Percentiles rank a stretch among this genome's conserved stretches.
Evolutionary conservation across 2,888 invertebrate genomes (phyloP).

Genomic region (Nymphalis c-album): DNA sequence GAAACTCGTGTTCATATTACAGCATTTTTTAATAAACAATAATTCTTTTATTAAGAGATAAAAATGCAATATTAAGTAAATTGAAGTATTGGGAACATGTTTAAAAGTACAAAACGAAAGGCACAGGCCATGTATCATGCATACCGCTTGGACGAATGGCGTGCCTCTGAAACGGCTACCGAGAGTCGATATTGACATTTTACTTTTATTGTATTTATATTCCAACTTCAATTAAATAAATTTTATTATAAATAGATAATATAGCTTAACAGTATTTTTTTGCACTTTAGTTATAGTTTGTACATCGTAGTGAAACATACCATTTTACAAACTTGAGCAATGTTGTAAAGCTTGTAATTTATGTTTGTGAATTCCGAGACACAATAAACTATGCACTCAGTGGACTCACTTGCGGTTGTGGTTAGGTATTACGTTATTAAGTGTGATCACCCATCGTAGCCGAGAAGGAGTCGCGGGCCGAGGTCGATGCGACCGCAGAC

Average conservation of each 20-base stretch:
- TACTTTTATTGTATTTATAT: conserved; percentile 49
- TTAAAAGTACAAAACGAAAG: conserved; percentile 18
- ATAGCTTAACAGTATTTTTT: not conserved
- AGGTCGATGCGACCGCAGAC: conserved; percentile 54
- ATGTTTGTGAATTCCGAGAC: conserved; percentile 26
- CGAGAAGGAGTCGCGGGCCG: conserved; percentile 49
- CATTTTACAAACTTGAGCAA: not conserved
- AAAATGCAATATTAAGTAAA: no score
- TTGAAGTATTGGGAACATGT: not conserved
- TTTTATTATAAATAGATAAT: no score
- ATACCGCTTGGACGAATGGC: conserved; percentile 46
- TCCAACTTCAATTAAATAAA: not conserved
- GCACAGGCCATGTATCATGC: conserved; percentile 48
- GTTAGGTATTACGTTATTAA: conserved; percentile 67
- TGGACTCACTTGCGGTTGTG: conserved; percentile 54
- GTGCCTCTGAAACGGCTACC: conserved; percentile 55
- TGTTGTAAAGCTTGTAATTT: conserved; percentile 19
- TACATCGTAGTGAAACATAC: not conserved
- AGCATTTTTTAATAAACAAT: no score
- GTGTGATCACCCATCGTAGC: conserved; percentile 64
- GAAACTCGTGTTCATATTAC: not conserved
- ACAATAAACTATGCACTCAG: conserved; percentile 32
- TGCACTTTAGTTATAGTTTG: not conserved
- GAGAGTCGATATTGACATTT: conserved; percentile 58
- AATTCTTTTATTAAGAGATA: no score